Base-by-base conservation (phyloP, 2,113 vertebrate species). In the Takifugu flavidus region DNA sequence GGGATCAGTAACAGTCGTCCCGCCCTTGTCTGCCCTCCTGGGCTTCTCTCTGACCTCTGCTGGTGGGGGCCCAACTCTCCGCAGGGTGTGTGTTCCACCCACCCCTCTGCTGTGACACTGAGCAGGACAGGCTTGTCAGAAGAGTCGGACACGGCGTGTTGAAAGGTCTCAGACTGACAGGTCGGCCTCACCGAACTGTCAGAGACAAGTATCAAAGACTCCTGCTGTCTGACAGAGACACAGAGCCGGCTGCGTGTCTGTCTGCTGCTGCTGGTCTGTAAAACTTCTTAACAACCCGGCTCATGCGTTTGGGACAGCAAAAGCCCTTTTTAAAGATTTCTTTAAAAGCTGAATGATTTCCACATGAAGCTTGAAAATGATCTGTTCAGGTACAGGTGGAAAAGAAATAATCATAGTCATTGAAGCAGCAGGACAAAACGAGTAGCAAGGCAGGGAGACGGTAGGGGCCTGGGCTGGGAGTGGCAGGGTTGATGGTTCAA, bases 1-100 rank as follows among this genome's bases (percentile, higher is more conserved):
- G 3, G 77, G 72, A 86, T 86, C 82, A 63, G 84, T 87, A 78
- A 86, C 86, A 80, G 49, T 56, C 25, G 61, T 50, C 56, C 81
- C 46, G 71, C 52, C 79, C 77, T 84, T 73, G 79, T 75, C 81
- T 82, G 80, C 65, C 79, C 74, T 79, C 64, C 55, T 53, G 69
- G 74, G 65, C 53, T 39, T 6, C 61, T 70, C 65, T 47, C 67
- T 77, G 63, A 74, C 67, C 29, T 66, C 49, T 10, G 69, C 54
- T 64, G 51, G 31, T 55, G 50, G 65, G 59, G 66, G 57, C 72
- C 63, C 65, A 62, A 67, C 75, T 61, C n/a, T 34, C 71, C 54
- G 79, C 65, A 34, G 63, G 71, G 75, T 57, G 81, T 80, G 78
- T 82, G 78, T 72, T 70, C 70, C 53, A 13, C 67, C 67, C 51